Conservation (phyloP, 2,113 vertebrate genomes). For the Ptilorrhoa leucosticta region DNA sequence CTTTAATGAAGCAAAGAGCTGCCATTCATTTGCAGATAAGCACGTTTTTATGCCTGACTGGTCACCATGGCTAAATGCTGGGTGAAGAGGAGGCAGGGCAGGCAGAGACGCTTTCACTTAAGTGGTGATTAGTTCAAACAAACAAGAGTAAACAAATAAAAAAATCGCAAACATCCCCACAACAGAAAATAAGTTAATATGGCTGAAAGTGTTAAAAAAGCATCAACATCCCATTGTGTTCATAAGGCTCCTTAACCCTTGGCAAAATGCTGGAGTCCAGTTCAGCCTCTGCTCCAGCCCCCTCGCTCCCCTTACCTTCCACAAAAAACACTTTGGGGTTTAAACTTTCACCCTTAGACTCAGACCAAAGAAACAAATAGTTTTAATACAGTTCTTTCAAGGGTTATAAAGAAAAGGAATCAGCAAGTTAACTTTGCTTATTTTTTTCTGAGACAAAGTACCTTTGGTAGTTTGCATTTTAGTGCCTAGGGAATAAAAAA, state of each 20-base stretch:
- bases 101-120: constrained; percentile 56
- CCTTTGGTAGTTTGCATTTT: neutral
- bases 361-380: neutral
- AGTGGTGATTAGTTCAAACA: constrained; percentile 82
- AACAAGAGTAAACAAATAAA: constrained; percentile 81
- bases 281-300: neutral
- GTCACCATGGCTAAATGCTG: constrained; percentile 72
- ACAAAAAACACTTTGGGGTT: neutral
- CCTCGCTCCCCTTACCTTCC: neutral
- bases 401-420: neutral
- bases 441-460: neutral
- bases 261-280: neutral
- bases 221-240: neutral
- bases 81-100: constrained; percentile 61
- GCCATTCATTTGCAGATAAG: constrained; percentile 99
- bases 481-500: neutral
- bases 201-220: neutral
- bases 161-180: constrained; percentile 51
- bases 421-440: neutral
- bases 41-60: constrained; percentile 88
- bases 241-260: neutral
- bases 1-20: constrained; percentile 99
- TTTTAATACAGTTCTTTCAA: neutral
- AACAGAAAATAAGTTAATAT: constrained; percentile 65
- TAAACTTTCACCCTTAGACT: neutral